Evolutionary conservation across 2,113 vertebrate genomes (phyloP).

Genomic region (Suncus etruscus): DNA sequence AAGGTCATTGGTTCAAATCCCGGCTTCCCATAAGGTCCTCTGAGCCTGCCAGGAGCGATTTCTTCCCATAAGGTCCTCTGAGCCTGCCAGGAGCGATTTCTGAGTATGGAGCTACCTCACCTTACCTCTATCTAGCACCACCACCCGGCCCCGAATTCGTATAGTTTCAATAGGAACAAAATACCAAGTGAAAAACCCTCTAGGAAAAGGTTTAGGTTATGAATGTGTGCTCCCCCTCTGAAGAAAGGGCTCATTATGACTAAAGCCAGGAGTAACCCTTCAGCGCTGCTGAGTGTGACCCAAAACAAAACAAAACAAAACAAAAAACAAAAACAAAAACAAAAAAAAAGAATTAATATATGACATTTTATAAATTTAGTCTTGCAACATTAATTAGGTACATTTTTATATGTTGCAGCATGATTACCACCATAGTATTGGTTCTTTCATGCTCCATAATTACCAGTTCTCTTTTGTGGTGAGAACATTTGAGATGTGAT

Average conservation of each 20-base stretch:
- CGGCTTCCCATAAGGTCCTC: too few species aligned
- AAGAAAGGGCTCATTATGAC: conserved; percentile 26
- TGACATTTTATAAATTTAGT: not conserved
- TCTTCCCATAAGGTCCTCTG: too few species aligned
- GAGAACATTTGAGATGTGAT: not conserved
- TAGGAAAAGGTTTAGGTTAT: conserved; percentile 12
- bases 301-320: too few species aligned
- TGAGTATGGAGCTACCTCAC: too few species aligned
- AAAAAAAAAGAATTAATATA: not conserved
- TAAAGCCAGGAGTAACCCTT: too few species aligned
- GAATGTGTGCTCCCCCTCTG: not conserved
- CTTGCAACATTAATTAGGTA: not conserved
- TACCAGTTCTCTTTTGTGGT: conserved; percentile 18
- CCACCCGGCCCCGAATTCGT: too few species aligned
- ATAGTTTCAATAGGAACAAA: conserved; percentile 57
- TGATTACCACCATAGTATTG: not conserved
- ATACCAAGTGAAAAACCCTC: conserved; percentile 8
- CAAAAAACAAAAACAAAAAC: too few species aligned
- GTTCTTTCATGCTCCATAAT: not conserved
- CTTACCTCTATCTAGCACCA: too few species aligned
- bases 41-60: too few species aligned
- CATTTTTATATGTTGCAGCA: not conserved
- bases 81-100: too few species aligned
- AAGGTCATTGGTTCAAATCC: too few species aligned
- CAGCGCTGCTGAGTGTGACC: too few species aligned